Percentiles rank a stretch among this genome's conserved stretches.
These are phyloP conservation scores for Contarinia nasturtii DNA, from an alignment of 1,140 invertebrate genomes.

Conservation along the genomic window DNA sequence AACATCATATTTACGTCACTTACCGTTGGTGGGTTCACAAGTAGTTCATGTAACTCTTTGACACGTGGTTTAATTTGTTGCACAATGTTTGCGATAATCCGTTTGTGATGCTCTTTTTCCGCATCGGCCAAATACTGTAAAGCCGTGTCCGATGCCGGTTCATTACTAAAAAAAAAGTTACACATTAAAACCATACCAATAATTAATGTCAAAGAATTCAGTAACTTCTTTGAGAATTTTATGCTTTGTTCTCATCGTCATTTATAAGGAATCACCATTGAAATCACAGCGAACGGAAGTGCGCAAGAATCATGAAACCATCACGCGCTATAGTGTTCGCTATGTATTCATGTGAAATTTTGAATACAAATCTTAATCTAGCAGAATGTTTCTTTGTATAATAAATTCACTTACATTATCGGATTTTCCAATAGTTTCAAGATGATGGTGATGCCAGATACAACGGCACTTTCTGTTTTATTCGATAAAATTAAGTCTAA, in stretches of 20 bases:
- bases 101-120: constrained; percentile 28
- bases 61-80: constrained; percentile 43
- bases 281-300: too few relatives aligned
- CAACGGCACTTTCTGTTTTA: constrained; percentile 54
- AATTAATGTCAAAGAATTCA: background rate
- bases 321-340: too few relatives aligned
- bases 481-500: constrained; percentile 49
- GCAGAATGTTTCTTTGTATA: too few relatives aligned
- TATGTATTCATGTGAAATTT: too few relatives aligned
- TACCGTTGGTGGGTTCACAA: constrained; percentile 55
- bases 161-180: constrained; percentile 12
- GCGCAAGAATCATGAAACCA: too few relatives aligned
- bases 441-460: constrained; percentile 60
- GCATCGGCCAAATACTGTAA: constrained; percentile 15
- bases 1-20: constrained; percentile 15
- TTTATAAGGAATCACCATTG: too few relatives aligned
- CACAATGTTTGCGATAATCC: constrained; percentile 34
- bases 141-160: constrained; percentile 17
- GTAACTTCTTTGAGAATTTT: background rate
- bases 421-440: constrained; percentile 38
- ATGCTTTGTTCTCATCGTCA: background rate
- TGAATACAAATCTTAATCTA: too few relatives aligned
- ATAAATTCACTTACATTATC: background rate
- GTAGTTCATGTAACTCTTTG: constrained; percentile 47
- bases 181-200: background rate